phyloP scores from a whole-genome alignment of 2,113 vertebrate genomes.

The Tympanuchus pallidicinctus region DNA sequence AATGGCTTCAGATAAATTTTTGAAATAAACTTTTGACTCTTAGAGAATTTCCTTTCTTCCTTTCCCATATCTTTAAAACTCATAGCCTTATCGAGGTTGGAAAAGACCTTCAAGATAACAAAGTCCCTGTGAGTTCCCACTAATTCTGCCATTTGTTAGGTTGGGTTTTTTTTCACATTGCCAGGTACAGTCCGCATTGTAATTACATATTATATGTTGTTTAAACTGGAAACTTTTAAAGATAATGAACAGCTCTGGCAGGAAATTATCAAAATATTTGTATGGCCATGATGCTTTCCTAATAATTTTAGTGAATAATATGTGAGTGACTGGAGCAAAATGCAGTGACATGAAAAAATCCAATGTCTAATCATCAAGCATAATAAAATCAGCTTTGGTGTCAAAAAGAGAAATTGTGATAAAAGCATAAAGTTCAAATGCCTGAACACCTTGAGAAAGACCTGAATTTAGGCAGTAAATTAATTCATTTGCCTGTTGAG shows the following conservation, averaged over 20 bases:
- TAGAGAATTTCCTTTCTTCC: background rate
- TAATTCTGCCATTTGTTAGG: background rate
- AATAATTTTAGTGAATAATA: background rate
- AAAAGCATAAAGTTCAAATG: background rate
- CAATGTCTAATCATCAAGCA: background rate
- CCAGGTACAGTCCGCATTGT: background rate
- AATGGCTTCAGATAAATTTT: background rate
- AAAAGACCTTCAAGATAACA: no score
- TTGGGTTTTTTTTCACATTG: background rate
- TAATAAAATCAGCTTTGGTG: background rate
- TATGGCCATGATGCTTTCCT: background rate
- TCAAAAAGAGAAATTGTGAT: background rate
- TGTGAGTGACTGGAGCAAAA: background rate
- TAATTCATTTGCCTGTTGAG: background rate
- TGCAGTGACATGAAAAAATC: background rate
- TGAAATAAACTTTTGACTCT: background rate
- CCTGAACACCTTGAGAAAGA: background rate
- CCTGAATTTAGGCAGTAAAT: background rate
- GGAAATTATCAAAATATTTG: background rate
- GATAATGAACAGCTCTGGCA: background rate
- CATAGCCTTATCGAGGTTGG: no score
- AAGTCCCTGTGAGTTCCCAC: background rate
- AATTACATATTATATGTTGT: background rate
- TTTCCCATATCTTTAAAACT: background rate
- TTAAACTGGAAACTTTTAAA: background rate